Evolutionary conservation across 2,113 vertebrate genomes (phyloP), one percentile per base, ranked within the genome.

Genomic region (Percopsis transmontana): DNA sequence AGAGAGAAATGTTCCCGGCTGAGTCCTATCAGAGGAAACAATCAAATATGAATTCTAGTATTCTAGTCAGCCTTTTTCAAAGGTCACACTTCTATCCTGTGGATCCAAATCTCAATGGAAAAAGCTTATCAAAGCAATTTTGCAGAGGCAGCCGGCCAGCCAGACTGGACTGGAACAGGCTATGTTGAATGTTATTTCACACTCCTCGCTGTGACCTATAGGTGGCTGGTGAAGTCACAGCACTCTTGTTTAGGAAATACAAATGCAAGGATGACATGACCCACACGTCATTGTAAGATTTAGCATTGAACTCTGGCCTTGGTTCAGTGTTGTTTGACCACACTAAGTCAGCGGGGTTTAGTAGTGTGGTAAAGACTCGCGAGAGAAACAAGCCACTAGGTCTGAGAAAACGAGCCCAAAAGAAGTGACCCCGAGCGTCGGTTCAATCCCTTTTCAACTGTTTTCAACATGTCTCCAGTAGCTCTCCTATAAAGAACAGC

Each of bases 101-200:
- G 84, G 89, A 87, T 86, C 86, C 68, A 79, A 82, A 81, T 87
- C 85, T 81, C 84, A 85, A 83, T 76, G 71, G 82, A 84, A 82
- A 89, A 81, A 77, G 86, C 80, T 85, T 87, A 91, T 88, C 83
- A 87, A 89, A 87, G 87, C 86, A 81, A 88, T 91, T 90, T 81
- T 80, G 76, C 67, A 53, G 64, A 66, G 55, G 51, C 47, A 41
- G 66, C 58, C 52, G 11, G 27, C 33, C 62, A 59, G 64, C 58
- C 53, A 62, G 70, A 62, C 62, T 33, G 20, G 60, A 79, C 66
- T 66, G 68, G 72, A 66, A 62, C 62, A 70, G 83, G 66, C 85
- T 68, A 67, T 62, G 60, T 77, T 78, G 68, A 72, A 82, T 47
- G 81, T 64, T 76, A 40, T 60, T 66, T 69, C 45, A 58, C 41